Evolutionary conservation across 1,140 invertebrate species (phyloP).

Genomic region (Caenorhabditis remanei): DNA sequence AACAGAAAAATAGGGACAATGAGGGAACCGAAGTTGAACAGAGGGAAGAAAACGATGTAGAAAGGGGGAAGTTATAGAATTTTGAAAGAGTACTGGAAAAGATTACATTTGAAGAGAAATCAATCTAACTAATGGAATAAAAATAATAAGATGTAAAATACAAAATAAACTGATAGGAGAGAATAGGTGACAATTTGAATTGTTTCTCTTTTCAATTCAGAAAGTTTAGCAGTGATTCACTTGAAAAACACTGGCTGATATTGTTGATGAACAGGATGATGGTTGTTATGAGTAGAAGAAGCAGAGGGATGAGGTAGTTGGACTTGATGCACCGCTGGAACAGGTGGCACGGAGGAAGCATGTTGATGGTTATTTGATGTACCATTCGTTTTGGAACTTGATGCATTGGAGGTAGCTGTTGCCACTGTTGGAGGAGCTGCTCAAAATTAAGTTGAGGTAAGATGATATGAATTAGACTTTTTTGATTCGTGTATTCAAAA

Average conservation of each 20-base stretch:
- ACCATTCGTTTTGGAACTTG: conserved; percentile 19
- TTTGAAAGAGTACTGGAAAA: neutral
- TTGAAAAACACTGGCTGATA: conserved; percentile 34
- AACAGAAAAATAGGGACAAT: conserved; percentile 11
- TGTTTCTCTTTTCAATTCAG: neutral
- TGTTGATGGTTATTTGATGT: neutral
- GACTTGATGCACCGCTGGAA: neutral
- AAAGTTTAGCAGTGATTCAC: neutral
- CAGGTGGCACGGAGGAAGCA: neutral
- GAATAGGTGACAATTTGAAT: neutral
- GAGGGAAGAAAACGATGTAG: neutral
- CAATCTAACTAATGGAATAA: conserved; percentile 13
- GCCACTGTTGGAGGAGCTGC: neutral
- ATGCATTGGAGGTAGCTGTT: neutral
- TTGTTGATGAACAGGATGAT: neutral
- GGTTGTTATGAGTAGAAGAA: conserved; percentile 13
- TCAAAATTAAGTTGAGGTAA: neutral
- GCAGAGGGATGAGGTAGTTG: neutral
- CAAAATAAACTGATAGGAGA: neutral
- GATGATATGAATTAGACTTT: neutral
- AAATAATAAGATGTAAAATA: neutral
- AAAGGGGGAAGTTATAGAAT: neutral
- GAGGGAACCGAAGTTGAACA: conserved; percentile 5
- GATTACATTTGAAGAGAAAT: neutral
- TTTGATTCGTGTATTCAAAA: no score